phyloP scores from a whole-genome alignment of 2,888 invertebrate species.

The Drosophila eohydei region DNA sequence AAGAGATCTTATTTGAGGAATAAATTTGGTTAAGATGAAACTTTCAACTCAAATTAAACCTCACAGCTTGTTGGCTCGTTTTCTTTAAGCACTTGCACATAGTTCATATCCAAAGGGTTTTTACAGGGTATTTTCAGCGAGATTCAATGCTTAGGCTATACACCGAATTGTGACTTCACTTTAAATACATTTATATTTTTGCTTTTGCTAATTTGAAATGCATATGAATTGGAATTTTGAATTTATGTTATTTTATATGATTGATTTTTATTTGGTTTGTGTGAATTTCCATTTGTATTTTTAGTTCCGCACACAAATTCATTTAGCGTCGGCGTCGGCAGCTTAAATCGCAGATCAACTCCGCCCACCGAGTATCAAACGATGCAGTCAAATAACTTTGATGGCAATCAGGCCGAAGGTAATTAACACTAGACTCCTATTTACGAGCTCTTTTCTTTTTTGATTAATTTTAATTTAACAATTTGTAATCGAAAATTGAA shows the following conservation, averaged over 20 bases:
- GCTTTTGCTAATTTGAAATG: conserved; percentile 9
- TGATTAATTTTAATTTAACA: conserved; percentile 7
- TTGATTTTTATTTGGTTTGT: conserved; percentile 15
- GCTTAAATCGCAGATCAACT: conserved; percentile 76
- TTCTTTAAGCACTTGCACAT: not conserved
- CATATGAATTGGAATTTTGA: conserved; percentile 11
- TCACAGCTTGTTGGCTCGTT: not conserved
- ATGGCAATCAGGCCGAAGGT: conserved; percentile 82
- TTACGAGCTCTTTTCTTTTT: conserved; percentile 5
- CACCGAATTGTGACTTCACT: not conserved
- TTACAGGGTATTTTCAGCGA: not conserved
- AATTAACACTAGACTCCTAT: conserved; percentile 47
- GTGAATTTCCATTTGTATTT: conserved; percentile 50
- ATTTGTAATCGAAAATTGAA: conserved; percentile 1
- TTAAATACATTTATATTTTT: not conserved
- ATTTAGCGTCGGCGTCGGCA: conserved; percentile 71
- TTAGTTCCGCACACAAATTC: conserved; percentile 80
- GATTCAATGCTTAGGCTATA: not conserved
- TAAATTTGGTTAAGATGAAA: not conserved
- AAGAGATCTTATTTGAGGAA: not conserved
- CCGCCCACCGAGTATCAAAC: conserved; percentile 82
- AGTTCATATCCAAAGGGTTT: not conserved
- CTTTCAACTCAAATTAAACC: not conserved
- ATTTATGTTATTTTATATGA: conserved; percentile 9
- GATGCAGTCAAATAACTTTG: conserved; percentile 74